These are phyloP conservation scores for Oreochromis niloticus DNA, from an alignment of 2,113 vertebrate species.

Conservation along the genomic window DNA sequence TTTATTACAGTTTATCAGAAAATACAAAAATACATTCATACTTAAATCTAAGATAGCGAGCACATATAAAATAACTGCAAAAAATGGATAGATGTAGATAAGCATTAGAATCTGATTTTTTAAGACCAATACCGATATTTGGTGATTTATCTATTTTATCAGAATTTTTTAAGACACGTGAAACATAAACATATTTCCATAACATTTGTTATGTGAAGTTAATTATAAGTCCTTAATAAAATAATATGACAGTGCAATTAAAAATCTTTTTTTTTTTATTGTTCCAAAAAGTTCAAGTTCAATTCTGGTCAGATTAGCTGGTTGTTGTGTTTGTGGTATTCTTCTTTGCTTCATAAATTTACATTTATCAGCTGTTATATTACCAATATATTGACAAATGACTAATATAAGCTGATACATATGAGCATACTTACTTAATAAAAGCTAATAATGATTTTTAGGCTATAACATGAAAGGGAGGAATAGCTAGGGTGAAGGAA, in stretches of 20 bases:
- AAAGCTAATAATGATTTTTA: background rate
- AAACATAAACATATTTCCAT: background rate
- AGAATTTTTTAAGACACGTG: background rate
- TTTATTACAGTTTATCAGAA: background rate
- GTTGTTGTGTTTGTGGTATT: background rate
- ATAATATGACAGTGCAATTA: background rate
- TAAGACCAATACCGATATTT: background rate
- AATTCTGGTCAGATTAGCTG: background rate
- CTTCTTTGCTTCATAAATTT: background rate
- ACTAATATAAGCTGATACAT: background rate
- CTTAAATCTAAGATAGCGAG: background rate
- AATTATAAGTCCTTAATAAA: background rate
- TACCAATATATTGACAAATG: background rate
- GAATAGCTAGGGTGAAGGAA: background rate
- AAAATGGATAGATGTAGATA: background rate
- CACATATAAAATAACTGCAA: background rate
- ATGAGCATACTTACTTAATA: background rate
- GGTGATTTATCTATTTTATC: background rate
- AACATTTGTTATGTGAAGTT: background rate
- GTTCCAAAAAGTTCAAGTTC: background rate
- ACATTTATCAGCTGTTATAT: background rate
- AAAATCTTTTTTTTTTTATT: background rate
- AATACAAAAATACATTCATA: background rate
- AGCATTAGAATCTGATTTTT: background rate
- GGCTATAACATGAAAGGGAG: background rate